Evolutionary conservation across 1,140 invertebrate genomes (phyloP).

Genomic region (Tyrophagus putrescentiae): DNA sequence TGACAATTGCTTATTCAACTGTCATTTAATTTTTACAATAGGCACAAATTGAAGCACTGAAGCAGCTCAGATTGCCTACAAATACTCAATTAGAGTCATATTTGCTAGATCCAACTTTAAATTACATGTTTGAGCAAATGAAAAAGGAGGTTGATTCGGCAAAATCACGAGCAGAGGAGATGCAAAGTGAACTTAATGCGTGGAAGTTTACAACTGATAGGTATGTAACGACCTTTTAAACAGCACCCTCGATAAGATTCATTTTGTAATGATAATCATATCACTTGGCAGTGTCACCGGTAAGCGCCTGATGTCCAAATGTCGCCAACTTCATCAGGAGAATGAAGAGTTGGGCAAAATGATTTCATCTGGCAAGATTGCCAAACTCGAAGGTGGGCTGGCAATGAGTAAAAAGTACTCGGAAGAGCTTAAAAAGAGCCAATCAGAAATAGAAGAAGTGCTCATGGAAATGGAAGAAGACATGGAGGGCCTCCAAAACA

Average conservation of each 20-base stretch:
- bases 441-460: conserved; percentile 91
- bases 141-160: conserved; percentile 75
- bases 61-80: conserved; percentile 40
- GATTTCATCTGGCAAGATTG: conserved; percentile 81
- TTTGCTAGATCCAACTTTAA: conserved; percentile 84
- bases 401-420: conserved; percentile 86
- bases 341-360: conserved; percentile 94
- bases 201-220: conserved; percentile 99
- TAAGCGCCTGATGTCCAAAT: conserved; percentile 94
- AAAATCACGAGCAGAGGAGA: conserved; percentile 82
- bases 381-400: conserved; percentile 86
- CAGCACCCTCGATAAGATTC: conserved; percentile 4
- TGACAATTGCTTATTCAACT: background rate
- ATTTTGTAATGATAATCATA: conserved; percentile 4
- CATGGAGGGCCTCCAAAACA: conserved; percentile 94
- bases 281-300: conserved; percentile 58
- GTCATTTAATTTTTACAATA: conserved; percentile 35
- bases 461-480: conserved; percentile 90
- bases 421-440: conserved; percentile 90
- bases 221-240: conserved; percentile 33
- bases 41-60: conserved; percentile 74
- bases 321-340: conserved; percentile 85
- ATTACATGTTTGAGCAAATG: conserved; percentile 78
- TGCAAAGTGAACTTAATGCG: conserved; percentile 88
- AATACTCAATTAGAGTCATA: conserved; percentile 59